Evolutionary conservation across 2,888 invertebrate species (phyloP).

Genomic region (Thalpophila matura): DNA sequence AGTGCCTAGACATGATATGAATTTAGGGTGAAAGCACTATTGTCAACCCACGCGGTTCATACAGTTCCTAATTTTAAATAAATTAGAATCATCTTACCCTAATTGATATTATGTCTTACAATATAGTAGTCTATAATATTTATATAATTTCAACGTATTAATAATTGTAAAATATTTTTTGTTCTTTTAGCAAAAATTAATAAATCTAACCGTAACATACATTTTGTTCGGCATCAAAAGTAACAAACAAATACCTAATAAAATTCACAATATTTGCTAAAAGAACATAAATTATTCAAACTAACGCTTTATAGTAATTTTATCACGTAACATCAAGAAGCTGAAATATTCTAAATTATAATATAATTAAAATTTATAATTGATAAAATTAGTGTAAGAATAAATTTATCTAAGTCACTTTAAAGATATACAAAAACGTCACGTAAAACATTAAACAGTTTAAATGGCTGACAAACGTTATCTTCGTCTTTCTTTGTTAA

Average conservation of each 20-base stretch:
- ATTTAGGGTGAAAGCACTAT: conserved; percentile 49
- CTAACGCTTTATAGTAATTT: conserved; percentile 84
- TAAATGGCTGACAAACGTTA: conserved; percentile 43
- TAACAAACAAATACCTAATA: background rate
- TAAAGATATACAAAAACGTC: conserved; percentile 50
- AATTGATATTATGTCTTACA: conserved; percentile 61
- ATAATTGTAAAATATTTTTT: conserved; percentile 43
- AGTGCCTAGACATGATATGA: conserved; percentile 65
- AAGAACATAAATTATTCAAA: conserved; percentile 63
- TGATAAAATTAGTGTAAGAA: conserved; percentile 60
- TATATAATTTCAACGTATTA: conserved; percentile 51
- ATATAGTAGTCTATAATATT: conserved; percentile 50
- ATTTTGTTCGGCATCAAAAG: background rate
- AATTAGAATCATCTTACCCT: conserved; percentile 48
- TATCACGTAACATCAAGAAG: conserved; percentile 76
- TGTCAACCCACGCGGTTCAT: conserved; percentile 32
- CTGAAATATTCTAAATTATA: conserved; percentile 87
- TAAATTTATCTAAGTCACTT: conserved; percentile 58
- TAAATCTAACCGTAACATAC: too few species aligned
- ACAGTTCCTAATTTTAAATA: conserved; percentile 53
- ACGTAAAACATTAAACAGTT: conserved; percentile 49
- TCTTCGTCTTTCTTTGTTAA: conserved; percentile 26
- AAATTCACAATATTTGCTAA: conserved; percentile 33
- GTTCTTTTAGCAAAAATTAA: conserved; percentile 44
- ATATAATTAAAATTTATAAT: conserved; percentile 69